Percentiles rank a stretch among this genome's conserved stretches.
Conservation (phyloP, 2,797 vertebrate species). For the Nannoperca obscura region DNA sequence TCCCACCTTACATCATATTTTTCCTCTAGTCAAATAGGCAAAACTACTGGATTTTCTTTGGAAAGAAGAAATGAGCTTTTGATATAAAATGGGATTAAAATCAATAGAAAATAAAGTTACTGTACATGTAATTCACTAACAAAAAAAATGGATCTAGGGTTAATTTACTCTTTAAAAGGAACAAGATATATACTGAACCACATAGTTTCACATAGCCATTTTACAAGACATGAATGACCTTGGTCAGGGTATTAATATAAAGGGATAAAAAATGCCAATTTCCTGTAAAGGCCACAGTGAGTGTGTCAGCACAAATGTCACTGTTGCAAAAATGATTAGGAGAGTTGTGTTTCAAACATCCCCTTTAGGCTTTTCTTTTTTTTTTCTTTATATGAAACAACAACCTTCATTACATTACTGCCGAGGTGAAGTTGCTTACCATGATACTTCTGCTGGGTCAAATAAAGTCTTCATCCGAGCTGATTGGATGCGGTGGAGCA, state of each 20-base stretch:
- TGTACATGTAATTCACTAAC: too few species aligned
- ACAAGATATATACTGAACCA: neutral
- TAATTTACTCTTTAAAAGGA: neutral
- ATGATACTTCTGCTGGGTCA: slow-evolving; percentile 21
- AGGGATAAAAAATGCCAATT: slow-evolving; percentile 40
- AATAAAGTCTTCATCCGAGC: slow-evolving; percentile 35
- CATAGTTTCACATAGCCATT: neutral
- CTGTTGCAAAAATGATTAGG: slow-evolving; percentile 17
- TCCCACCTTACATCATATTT: neutral
- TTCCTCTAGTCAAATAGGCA: neutral
- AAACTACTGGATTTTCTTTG: neutral
- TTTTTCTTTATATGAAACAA: slow-evolving; percentile 35
- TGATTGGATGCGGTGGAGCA: slow-evolving; percentile 58
- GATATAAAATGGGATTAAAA: neutral
- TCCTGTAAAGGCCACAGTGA: slow-evolving; percentile 65
- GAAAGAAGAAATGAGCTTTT: neutral
- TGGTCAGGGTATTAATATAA: slow-evolving; percentile 12
- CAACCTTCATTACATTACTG: slow-evolving; percentile 27
- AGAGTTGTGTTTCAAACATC: slow-evolving; percentile 25
- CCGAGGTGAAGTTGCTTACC: slow-evolving; percentile 20
- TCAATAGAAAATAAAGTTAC: too few species aligned
- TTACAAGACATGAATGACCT: neutral
- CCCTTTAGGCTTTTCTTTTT: slow-evolving; percentile 25
- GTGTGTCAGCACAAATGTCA: slow-evolving; percentile 61
- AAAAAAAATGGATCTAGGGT: neutral